A percentile compares a stretch with the other conserved stretches of the same genome.
phyloP scores from a whole-genome alignment of 2,888 invertebrate genomes.

The Agapostemon virescens region DNA sequence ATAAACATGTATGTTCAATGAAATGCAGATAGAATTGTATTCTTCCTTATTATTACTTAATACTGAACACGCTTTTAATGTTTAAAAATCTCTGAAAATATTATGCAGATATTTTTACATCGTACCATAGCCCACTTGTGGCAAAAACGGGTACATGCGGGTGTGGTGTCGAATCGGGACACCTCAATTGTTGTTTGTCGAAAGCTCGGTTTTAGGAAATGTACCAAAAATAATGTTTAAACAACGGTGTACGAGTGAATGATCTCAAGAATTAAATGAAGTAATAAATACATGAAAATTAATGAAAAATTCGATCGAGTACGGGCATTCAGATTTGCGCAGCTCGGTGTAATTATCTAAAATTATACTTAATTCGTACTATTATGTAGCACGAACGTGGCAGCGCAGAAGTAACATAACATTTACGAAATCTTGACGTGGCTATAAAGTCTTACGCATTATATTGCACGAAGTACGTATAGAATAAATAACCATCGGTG shows the following conservation, averaged over 20 bases:
- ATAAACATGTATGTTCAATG: not conserved
- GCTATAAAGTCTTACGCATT: not conserved
- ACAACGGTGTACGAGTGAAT: not conserved
- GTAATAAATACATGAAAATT: not conserved
- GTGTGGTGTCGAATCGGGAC: too few relatives aligned
- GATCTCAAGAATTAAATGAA: not conserved
- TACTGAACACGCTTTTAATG: conserved; percentile 41
- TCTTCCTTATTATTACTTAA: conserved; percentile 25
- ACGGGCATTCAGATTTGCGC: not conserved
- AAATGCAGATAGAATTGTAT: not conserved
- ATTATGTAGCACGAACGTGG: not conserved
- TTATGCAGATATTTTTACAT: conserved; percentile 87
- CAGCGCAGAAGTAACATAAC: not conserved
- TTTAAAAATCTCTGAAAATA: not conserved
- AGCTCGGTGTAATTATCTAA: not conserved
- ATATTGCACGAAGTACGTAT: not conserved
- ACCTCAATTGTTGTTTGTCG: too few relatives aligned
- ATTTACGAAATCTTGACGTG: not conserved
- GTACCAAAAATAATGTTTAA: too few relatives aligned
- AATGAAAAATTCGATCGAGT: not conserved
- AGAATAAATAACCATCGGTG: conserved; percentile 18
- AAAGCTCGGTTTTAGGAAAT: too few relatives aligned
- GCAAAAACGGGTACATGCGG: conserved; percentile 93
- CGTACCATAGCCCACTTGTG: conserved; percentile 94
- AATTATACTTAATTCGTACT: not conserved